Evolutionary conservation across 2,888 invertebrate species (phyloP), one percentile per base, ranked within the genome.

Genomic region (Calameuta idolon): DNA sequence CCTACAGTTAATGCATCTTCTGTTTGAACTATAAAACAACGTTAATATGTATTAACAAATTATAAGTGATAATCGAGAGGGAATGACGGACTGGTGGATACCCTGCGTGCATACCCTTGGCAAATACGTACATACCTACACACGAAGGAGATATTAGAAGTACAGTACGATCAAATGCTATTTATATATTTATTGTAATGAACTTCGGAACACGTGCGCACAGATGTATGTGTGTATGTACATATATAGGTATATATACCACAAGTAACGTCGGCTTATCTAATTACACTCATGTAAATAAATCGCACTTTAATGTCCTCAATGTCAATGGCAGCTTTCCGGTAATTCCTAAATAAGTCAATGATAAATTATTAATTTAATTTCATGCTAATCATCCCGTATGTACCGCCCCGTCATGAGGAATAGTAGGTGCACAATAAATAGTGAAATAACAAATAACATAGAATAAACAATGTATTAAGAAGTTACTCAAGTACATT

Each of bases 181-280:
- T 80, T 80, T 80, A 76, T 78, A 73, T 76, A 80, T 80, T 78
- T 78, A 80, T 80, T 78, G 34, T 34, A 74, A 73, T 76, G 33
- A 69, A 30, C 35, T 76, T 76, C 35, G 37, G 30, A 40, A 34
- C 55, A 31, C 31, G n/a, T 55, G 75, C 37, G 37, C 3, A 31
- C 12, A 40, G 55, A 35, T 55, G 23, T 68, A 11, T 40, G 3
- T 33, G 33, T 11, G 9, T 9, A 69, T 69, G 15, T 23, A 30
- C 11, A 23, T 30, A 12, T n/a, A 33, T n/a, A n/a, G n/a, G n/a
- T 30, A 69, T 30, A 71, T 15, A 31, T 1, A 71, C 12, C 12
- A 33, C 15, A 71, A 31, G 71, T 71, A 30, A 33, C 12, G 9
- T 33, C 31, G 71, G 9, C 15, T 71, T 30, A 12, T 30, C 71